A percentile compares a stretch with the other conserved stretches of the same genome.
Evolutionary conservation across 2,113 vertebrate genomes (phyloP).

Genomic region (Coregonus clupeaformis): DNA sequence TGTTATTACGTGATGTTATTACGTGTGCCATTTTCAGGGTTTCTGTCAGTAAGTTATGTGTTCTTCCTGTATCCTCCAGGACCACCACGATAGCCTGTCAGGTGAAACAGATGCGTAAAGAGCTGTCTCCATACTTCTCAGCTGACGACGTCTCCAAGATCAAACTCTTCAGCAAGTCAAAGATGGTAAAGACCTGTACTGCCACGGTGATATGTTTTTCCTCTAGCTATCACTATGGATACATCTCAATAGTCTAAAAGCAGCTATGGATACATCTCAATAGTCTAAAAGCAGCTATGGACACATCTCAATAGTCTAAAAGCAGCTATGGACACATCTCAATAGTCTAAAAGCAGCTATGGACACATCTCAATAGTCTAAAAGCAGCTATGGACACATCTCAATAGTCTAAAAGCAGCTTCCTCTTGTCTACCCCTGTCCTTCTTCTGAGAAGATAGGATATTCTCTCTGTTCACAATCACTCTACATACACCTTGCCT

Average conservation of each 20-base stretch:
- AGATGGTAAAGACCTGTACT: neutral
- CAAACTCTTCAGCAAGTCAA: slow-evolving; percentile 85
- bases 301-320: too few relatives aligned
- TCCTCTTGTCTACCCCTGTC: too few relatives aligned
- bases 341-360: neutral
- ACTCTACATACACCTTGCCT: too few relatives aligned
- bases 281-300: neutral
- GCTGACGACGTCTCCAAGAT: slow-evolving; percentile 91
- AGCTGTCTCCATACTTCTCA: slow-evolving; percentile 80
- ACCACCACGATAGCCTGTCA: slow-evolving; percentile 94
- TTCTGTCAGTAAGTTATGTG: too few relatives aligned
- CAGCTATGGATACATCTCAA: neutral
- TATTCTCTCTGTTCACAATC: too few relatives aligned
- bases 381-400: neutral
- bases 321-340: neutral
- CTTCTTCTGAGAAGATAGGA: too few relatives aligned
- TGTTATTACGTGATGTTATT: too few relatives aligned
- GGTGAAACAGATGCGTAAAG: slow-evolving; percentile 92
- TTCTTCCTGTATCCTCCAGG: slow-evolving; percentile 58
- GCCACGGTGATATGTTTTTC: too few relatives aligned
- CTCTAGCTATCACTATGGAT: neutral
- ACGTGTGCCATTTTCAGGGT: too few relatives aligned
- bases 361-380: too few relatives aligned
- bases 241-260: too few relatives aligned
- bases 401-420: too few relatives aligned